Evolutionary conservation across 2,113 vertebrate genomes (phyloP).

Genomic region (Oreamnos americanus): DNA sequence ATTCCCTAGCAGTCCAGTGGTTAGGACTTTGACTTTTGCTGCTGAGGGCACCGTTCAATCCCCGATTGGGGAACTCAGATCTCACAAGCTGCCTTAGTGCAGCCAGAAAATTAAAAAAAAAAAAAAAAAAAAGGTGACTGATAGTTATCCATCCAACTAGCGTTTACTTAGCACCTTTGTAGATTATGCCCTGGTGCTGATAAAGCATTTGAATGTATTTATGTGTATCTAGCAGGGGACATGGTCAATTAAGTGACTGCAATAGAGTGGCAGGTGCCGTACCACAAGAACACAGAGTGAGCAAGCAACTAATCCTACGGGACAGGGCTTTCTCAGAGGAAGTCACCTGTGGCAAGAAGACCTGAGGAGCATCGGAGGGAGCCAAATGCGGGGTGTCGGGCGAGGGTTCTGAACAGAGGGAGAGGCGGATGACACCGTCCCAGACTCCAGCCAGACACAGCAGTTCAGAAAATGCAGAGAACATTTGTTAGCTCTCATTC

Average conservation of each 20-base stretch:
- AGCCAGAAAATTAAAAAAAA: neutral
- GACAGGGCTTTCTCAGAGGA: neutral
- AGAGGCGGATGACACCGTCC: neutral
- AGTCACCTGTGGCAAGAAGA: neutral
- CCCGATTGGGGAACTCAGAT: neutral
- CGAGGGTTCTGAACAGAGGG: neutral
- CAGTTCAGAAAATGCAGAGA: neutral
- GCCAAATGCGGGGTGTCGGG: neutral
- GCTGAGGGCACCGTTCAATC: neutral
- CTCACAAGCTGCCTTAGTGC: neutral
- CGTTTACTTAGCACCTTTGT: neutral
- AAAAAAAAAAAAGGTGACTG: neutral
- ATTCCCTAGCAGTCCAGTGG: neutral
- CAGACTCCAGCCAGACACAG: neutral
- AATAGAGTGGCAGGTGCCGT: neutral
- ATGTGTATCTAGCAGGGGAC: neutral
- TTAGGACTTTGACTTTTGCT: neutral
- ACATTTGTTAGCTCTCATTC: neutral
- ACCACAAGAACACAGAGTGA: neutral
- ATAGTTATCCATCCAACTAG: no score
- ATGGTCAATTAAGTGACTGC: neutral
- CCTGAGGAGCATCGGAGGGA: rapidly evolving
- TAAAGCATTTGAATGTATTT: neutral
- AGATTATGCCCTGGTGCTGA: neutral
- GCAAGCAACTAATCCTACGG: neutral